Evolutionary conservation across 2,113 vertebrate genomes (phyloP).

Genomic region (Cyprinodon tularosa): DNA sequence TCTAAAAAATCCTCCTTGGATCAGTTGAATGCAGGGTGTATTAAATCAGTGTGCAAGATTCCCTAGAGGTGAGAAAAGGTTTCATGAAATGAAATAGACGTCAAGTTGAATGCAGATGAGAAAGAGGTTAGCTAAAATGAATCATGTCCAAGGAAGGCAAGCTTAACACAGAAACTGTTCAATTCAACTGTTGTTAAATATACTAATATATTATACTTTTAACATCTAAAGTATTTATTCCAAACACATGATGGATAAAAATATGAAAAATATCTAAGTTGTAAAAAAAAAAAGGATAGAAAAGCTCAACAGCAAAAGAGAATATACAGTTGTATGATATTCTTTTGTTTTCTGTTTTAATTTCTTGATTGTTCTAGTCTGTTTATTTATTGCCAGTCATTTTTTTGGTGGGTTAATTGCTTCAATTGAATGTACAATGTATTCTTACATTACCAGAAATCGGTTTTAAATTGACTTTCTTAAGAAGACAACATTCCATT

Average conservation of each 20-base stretch:
- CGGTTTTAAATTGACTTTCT: not conserved
- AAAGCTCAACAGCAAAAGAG: too few relatives aligned
- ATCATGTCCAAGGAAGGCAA: slow-evolving; percentile 45
- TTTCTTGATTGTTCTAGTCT: not conserved
- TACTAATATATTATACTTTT: not conserved
- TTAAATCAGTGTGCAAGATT: slow-evolving; percentile 1
- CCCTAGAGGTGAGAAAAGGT: slow-evolving; percentile 29
- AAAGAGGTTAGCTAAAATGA: slow-evolving; percentile 51
- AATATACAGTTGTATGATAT: too few relatives aligned
- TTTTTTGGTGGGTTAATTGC: not conserved
- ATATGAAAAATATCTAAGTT: not conserved
- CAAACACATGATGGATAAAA: not conserved
- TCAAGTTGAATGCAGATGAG: slow-evolving; percentile 48
- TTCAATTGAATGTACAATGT: not conserved
- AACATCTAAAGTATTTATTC: not conserved
- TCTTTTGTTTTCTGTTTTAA: not conserved
- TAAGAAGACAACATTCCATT: not conserved
- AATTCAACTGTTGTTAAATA: too few relatives aligned
- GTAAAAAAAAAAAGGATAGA: not conserved
- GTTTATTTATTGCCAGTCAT: not conserved
- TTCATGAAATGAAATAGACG: slow-evolving; percentile 19
- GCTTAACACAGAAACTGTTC: slow-evolving; percentile 19
- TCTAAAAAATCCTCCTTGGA: not conserved
- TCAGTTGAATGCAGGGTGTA: not conserved
- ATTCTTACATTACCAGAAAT: not conserved